Conservation (phyloP, 2,113 vertebrate species). For the Anarrhichthys ocellatus region DNA sequence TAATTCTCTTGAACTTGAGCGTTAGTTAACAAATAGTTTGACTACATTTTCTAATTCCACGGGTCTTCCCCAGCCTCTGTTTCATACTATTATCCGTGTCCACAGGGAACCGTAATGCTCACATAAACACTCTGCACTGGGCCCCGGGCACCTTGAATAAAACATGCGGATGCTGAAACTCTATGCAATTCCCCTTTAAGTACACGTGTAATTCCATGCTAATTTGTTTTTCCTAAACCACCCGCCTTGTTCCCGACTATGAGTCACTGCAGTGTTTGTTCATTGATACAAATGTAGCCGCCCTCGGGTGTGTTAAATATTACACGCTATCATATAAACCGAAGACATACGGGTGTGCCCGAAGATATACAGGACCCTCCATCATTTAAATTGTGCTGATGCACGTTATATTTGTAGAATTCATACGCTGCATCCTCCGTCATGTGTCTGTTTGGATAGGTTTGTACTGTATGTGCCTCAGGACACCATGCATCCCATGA, state of each 20-base stretch:
- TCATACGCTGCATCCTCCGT: background rate
- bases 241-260: conserved; percentile 1
- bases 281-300: background rate
- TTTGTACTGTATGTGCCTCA: background rate
- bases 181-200: conserved; percentile 38
- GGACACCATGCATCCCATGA: conserved; percentile 29
- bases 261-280: conserved; percentile 15
- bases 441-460: conserved; percentile 9
- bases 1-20: background rate
- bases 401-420: conserved; percentile 27
- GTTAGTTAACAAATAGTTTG: background rate
- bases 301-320: background rate
- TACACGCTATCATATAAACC: background rate
- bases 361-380: background rate
- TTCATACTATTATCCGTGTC: conserved; percentile 8
- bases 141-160: conserved; percentile 31
- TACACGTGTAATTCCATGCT: conserved; percentile 22
- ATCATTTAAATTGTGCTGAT: conserved; percentile 2
- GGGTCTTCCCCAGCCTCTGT: background rate
- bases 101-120: conserved; percentile 18
- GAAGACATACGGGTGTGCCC: background rate
- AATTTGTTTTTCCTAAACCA: conserved; percentile 48
- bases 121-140: conserved; percentile 45
- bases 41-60: background rate
- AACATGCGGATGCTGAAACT: conserved; percentile 42